Evolutionary conservation across 2,113 vertebrate genomes (phyloP).

Genomic region (Raja brachyura): DNA sequence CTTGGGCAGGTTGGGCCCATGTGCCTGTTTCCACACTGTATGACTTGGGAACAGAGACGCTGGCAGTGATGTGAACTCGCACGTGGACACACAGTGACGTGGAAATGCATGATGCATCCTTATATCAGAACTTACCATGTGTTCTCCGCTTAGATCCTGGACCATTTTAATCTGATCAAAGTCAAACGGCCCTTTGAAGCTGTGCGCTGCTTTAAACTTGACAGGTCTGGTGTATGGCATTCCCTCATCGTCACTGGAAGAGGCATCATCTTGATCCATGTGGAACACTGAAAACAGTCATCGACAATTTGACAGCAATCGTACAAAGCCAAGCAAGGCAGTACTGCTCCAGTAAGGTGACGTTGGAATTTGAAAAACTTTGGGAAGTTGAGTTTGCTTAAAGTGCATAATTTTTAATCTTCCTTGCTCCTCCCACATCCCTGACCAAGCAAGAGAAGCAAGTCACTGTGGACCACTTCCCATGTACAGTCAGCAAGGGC

Average conservation of each 20-base stretch:
- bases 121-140: slow-evolving; percentile 69
- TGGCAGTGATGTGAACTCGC: too few relatives aligned
- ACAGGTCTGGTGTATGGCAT: slow-evolving; percentile 95
- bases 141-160: slow-evolving; percentile 94
- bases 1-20: too few relatives aligned
- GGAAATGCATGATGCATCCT: neutral
- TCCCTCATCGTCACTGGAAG: slow-evolving; percentile 94
- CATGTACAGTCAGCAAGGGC: too few relatives aligned
- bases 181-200: slow-evolving; percentile 95
- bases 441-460: neutral
- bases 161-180: slow-evolving; percentile 96
- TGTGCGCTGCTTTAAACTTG: slow-evolving; percentile 95
- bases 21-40: too few relatives aligned
- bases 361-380: neutral
- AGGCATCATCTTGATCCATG: slow-evolving; percentile 91
- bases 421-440: neutral
- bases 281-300: slow-evolving; percentile 73
- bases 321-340: neutral
- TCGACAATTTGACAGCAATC: slow-evolving; percentile 7
- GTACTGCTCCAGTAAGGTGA: neutral
- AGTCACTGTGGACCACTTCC: too few relatives aligned
- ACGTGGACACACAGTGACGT: too few relatives aligned
- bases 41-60: too few relatives aligned
- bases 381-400: too few relatives aligned
- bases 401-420: too few relatives aligned